Conservation (phyloP, 2,888 invertebrate species). For the Eledona agricola region DNA sequence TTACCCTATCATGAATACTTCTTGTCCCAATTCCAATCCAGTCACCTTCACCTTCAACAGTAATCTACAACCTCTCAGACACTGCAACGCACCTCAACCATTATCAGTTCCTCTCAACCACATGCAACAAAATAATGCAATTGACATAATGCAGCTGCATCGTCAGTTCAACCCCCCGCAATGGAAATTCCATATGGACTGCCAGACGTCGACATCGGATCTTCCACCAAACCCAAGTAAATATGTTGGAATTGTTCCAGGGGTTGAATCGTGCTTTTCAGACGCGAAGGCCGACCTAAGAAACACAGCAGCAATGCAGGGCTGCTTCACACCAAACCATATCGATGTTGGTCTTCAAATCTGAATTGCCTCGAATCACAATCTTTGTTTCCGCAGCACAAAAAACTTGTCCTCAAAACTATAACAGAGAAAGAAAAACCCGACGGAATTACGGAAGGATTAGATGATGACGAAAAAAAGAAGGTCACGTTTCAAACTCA, state of each 20-base stretch:
- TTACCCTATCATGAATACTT: constrained; percentile 24
- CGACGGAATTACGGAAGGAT: constrained; percentile 2
- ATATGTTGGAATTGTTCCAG: constrained; percentile 5
- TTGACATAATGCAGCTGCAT: constrained; percentile 39
- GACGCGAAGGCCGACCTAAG: constrained; percentile 38
- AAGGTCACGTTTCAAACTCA: constrained; percentile 11
- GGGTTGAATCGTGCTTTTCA: constrained; percentile 29
- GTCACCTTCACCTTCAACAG: constrained; percentile 40
- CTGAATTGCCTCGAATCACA: constrained; percentile 2
- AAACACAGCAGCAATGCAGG: constrained; percentile 34
- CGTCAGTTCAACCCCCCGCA: constrained; percentile 44
- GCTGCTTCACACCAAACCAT: constrained; percentile 9
- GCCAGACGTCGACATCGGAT: constrained; percentile 48
- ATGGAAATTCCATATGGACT: constrained; percentile 48
- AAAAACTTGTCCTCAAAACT: constrained; percentile 28
- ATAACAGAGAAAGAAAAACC: constrained; percentile 15
- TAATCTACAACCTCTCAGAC: constrained; percentile 29
- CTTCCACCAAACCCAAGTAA: constrained; percentile 40
- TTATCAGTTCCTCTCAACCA: constrained; percentile 3
- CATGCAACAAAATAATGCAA: constrained; percentile 6
- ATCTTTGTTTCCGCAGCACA: constrained; percentile 15
- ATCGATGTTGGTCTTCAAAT: constrained; percentile 16
- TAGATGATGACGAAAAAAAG: constrained; percentile 1
- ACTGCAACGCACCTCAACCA: no score
- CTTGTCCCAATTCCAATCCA: constrained; percentile 31